Conservation (phyloP, 35 echinoderm and acorn worm species). For the Apostichopus parvimensis region DNA sequence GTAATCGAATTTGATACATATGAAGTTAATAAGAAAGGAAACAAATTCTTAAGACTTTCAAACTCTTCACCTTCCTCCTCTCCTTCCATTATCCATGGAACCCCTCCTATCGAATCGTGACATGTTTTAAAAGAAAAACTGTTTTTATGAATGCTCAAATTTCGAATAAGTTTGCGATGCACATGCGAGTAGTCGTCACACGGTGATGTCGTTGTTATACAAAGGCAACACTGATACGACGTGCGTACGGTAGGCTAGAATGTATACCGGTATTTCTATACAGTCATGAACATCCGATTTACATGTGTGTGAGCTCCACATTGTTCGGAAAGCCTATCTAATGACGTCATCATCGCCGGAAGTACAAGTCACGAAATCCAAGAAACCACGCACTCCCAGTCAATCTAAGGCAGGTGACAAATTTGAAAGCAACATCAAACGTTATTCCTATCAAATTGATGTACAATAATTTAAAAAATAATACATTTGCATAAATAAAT, state of each 20-base stretch:
- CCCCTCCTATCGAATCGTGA: conserved; percentile 56
- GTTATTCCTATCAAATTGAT: too few relatives aligned
- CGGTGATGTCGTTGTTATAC: background rate
- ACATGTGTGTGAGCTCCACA: too few relatives aligned
- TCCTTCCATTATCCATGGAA: conserved; percentile 47
- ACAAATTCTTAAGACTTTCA: background rate
- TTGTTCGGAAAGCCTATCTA: background rate
- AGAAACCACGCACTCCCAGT: background rate
- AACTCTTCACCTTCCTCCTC: conserved; percentile 37
- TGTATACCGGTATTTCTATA: background rate
- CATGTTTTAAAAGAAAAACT: conserved; percentile 25
- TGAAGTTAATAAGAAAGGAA: too few relatives aligned
- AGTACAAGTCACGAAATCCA: background rate
- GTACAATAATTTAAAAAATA: too few relatives aligned
- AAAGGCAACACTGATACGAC: background rate
- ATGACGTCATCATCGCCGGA: background rate
- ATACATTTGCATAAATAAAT: too few relatives aligned
- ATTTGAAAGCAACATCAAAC: too few relatives aligned
- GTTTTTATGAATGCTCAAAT: background rate
- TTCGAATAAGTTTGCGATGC: background rate
- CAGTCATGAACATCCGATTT: background rate
- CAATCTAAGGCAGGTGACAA: background rate
- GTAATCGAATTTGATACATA: too few relatives aligned
- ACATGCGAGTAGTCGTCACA: background rate
- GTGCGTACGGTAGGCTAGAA: background rate